Evolutionary conservation across 2,888 invertebrate genomes (phyloP), one percentile per base, ranked within the genome.

Genomic region (Euproctis similis): DNA sequence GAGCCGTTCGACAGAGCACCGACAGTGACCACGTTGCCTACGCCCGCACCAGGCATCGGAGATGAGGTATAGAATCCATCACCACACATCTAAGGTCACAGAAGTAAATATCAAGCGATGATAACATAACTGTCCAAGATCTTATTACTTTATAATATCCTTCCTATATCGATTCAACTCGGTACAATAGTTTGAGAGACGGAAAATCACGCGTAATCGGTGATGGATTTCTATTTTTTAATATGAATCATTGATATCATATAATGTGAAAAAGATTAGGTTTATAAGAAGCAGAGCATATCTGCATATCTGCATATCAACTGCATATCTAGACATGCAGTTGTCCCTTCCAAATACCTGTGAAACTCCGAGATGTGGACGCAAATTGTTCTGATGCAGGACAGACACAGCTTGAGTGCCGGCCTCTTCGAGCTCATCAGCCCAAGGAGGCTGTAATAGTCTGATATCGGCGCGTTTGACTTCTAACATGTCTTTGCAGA

Each of bases 391-490:
- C 35, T 59, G 68, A 59, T 70, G 77, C 58, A 71, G 59, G 7
- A 58, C 62, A 36, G 67, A 50, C 12, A 65, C 61, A 11, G 69
- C 56, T 28, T 73, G 74, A 3, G 77, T 65, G 19, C 81, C 80
- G 0, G 87, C 80, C 53, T 92, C 92, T 55, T 92, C 94, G 34
- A 98, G 73, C 76, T 98, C 98, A 58, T 98, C 98, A 81, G 93
- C 94, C 98, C 98, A 98, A 0, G 98, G 98, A 8, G 97, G 96
- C 61, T 93, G 89, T 45, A 97, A 84, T 12, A 98, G 87, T 12
- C 98, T 88, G 35, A 98, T 85, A 68, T 97, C 96, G 3, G 97
- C 95, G 18, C 98, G 87, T 60, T 94, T 92, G 39, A 96, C 94
- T 55, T 92, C 89, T 45, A 89, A 87, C 4, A 66, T 66, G 36